Percentiles rank a stretch among this genome's conserved stretches.
Evolutionary conservation across 2,797 vertebrate genomes (phyloP).

Genomic region (Karalla daura): DNA sequence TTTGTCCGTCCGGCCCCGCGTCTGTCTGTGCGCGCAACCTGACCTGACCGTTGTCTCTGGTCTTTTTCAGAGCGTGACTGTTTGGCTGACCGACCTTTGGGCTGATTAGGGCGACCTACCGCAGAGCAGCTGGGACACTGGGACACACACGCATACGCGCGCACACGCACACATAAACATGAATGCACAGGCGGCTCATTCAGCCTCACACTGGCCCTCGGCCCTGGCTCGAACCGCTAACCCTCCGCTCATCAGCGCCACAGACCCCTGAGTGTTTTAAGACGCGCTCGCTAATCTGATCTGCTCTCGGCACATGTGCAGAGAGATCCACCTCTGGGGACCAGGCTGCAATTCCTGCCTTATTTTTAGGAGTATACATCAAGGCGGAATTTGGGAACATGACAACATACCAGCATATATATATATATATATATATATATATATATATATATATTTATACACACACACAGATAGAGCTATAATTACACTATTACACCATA

Average conservation of each 20-base stretch:
- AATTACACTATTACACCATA: conserved; percentile 76
- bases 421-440: conserved; percentile 3
- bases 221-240: conserved; percentile 32
- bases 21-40: conserved; percentile 68
- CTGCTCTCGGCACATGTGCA: conserved; percentile 28
- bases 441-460: conserved; percentile 40
- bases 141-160: conserved; percentile 12
- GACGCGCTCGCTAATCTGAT: conserved; percentile 56
- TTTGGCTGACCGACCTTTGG: conserved; percentile 60
- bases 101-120: conserved; percentile 77
- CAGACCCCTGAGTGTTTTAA: conserved; percentile 56
- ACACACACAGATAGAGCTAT: conserved; percentile 51
- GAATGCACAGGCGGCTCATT: conserved; percentile 54
- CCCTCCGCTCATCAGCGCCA: conserved; percentile 53
- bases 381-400: conserved; percentile 65
- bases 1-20: conserved; percentile 53
- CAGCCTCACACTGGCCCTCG: conserved; percentile 32
- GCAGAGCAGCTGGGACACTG: conserved; percentile 60
- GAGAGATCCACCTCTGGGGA: conserved; percentile 34
- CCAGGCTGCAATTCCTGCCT: conserved; percentile 30
- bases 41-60: conserved; percentile 64
- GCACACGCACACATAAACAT: conserved; percentile 26
- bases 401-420: conserved; percentile 65
- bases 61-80: conserved; percentile 70
- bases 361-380: conserved; percentile 74